Percentiles rank a stretch among this genome's conserved stretches.
Evolutionary conservation across 2,113 vertebrate genomes (phyloP).

Genomic region (Callithrix jacchus): DNA sequence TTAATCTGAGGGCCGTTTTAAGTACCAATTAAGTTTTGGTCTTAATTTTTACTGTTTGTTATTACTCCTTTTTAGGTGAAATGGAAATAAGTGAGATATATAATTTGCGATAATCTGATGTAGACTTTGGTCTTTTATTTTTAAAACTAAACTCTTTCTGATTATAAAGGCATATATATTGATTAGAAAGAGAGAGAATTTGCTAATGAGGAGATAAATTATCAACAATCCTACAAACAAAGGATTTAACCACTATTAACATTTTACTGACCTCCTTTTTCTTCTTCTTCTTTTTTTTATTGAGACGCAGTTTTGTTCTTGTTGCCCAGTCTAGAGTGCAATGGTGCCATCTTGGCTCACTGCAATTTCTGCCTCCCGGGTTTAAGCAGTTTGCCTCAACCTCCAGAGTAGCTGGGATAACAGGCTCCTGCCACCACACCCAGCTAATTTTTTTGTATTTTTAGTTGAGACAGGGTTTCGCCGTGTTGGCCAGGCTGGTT

Average conservation of each 20-base stretch:
- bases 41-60: conserved; percentile 48
- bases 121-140: conserved; percentile 42
- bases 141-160: conserved; percentile 28
- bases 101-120: conserved; percentile 34
- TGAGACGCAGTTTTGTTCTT: too few species aligned
- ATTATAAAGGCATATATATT: conserved; percentile 1
- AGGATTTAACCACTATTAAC: neutral
- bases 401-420: too few species aligned
- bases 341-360: too few species aligned
- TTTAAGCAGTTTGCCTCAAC: too few species aligned
- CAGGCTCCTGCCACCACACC: too few species aligned
- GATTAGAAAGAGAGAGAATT: conserved; percentile 36
- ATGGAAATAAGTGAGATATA: conserved; percentile 33
- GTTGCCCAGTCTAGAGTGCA: too few species aligned
- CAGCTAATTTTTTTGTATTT: too few species aligned
- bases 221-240: neutral
- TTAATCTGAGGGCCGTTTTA: conserved; percentile 46
- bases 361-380: too few species aligned
- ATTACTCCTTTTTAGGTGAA: conserved; percentile 13
- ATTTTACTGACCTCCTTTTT: conserved; percentile 38
- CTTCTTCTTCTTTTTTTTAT: conserved; percentile 6
- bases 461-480: too few species aligned
- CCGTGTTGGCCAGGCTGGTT: too few species aligned
- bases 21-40: conserved; percentile 25
- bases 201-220: neutral